Evolutionary conservation across 2,113 vertebrate genomes (phyloP), one percentile per base, ranked within the genome.

Genomic region (Etia nguti): DNA sequence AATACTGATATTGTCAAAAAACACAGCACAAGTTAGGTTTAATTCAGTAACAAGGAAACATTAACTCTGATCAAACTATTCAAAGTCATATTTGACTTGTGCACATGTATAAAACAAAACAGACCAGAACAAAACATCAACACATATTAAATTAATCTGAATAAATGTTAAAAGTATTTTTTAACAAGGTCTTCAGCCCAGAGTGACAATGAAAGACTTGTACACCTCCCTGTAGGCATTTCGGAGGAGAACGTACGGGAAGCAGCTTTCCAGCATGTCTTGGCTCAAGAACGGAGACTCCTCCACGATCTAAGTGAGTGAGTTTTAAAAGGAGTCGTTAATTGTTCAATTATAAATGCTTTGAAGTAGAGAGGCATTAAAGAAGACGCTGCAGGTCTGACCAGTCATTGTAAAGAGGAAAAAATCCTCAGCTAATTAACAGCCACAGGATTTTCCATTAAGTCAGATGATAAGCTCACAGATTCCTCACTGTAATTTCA

Each of bases 211-310:
- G 83, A 96, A 95, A 38, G 95, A 73, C 62, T 93, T 95, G 94
- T 97, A 97, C 48, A 98, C 97, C 79, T 98, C 97, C 52, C 97
- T 97, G 95, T 98, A 98, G 55, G 98, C 97, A 16, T 99, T 99
- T 34, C 98, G 95, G 31, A 99, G 97, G 41, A 99, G 96, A 20
- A 97, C 98, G 0, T 98, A 98, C 0, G 98, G 98, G 88, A 99
- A 99, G 88, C 97, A 98, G 92, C 93, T 96, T 93, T 99, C 98
- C 95, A 99, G 92, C 97, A 98, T 97, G 95, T 98, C 98, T 86
- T 97, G 95, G 20, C 96, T 98, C 86, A 99, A 94, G 94, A 97
- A 98, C 2, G 97, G 96, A 4, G 98, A 99, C 86, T 97, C 96
- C 9, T 99, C 97, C 89, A 98, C 97, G 4, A 99, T 97, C 98